Percentiles rank a stretch among this genome's conserved stretches.
Conservation (phyloP, 2,113 vertebrate species). For the Monarcha castaneiventris region DNA sequence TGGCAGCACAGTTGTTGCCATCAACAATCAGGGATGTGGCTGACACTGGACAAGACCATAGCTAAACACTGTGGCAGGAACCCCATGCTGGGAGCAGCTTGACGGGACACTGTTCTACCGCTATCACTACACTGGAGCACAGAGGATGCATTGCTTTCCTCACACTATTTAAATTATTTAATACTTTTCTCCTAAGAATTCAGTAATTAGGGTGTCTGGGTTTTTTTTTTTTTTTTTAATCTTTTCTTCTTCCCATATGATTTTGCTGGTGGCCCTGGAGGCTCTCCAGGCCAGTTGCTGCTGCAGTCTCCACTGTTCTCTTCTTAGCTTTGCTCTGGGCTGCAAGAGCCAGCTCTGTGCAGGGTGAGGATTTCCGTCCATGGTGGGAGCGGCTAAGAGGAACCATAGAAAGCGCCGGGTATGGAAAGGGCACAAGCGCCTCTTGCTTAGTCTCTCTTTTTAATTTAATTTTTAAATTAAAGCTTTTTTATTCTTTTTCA, state of each 20-base stretch:
- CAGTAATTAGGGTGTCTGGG: background rate
- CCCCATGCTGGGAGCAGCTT: background rate
- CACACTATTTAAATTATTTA: constrained; percentile 73
- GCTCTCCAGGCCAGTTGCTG: constrained; percentile 13
- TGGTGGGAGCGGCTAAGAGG: background rate
- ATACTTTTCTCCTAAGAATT: constrained; percentile 10
- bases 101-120: background rate
- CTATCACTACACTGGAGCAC: constrained; percentile 54
- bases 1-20: background rate
- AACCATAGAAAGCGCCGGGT: background rate
- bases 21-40: background rate
- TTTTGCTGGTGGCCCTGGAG: constrained; percentile 35
- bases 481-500: constrained; percentile 65
- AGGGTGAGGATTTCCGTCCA: constrained; percentile 19
- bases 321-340: background rate
- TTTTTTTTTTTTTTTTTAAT: background rate
- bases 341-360: background rate
- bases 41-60: background rate
- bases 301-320: background rate
- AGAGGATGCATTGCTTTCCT: constrained; percentile 8
- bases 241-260: background rate
- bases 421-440: constrained; percentile 19
- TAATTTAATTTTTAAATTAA: constrained; percentile 74
- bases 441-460: constrained; percentile 62
- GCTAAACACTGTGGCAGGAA: background rate